A percentile compares a stretch with the other conserved stretches of the same genome.
Evolutionary conservation across 2,888 invertebrate species (phyloP).

Genomic region (Drosophila diplacantha): DNA sequence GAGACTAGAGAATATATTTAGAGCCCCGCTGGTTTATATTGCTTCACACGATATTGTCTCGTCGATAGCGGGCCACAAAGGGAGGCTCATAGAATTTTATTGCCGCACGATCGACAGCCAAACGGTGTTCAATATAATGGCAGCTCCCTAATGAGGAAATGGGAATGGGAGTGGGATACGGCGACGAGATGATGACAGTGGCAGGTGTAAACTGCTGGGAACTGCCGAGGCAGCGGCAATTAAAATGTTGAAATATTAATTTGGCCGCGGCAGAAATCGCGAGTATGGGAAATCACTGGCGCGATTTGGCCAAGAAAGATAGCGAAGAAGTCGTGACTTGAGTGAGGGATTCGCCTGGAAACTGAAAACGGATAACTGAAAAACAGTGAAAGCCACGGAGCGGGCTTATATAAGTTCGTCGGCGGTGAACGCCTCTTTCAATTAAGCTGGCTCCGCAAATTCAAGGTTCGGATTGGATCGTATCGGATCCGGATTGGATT

Average conservation of each 20-base stretch:
- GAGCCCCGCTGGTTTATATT: conserved; percentile 36
- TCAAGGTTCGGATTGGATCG: conserved; percentile 60
- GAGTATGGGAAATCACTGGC: conserved; percentile 29
- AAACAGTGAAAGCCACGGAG: conserved; percentile 33
- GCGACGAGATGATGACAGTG: conserved; percentile 28
- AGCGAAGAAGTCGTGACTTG: conserved; percentile 52
- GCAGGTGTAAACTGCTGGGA: conserved; percentile 43
- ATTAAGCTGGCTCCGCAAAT: conserved; percentile 37
- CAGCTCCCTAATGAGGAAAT: conserved; percentile 43
- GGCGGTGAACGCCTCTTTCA: conserved; percentile 41
- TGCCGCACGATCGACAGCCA: conserved; percentile 65
- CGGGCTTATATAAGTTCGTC: conserved; percentile 25
- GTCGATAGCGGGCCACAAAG: conserved; percentile 55
- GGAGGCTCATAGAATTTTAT: conserved; percentile 68
- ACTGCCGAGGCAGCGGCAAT: conserved; percentile 42
- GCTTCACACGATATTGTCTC: conserved; percentile 69
- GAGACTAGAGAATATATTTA: background rate
- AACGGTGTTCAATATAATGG: conserved; percentile 67
- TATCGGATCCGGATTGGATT: conserved; percentile 58
- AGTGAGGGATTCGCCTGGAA: conserved; percentile 40
- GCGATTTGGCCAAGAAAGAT: conserved; percentile 36
- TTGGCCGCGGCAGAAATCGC: conserved; percentile 35
- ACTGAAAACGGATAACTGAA: conserved; percentile 10
- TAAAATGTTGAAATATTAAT: conserved; percentile 66
- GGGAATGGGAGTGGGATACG: conserved; percentile 8